A percentile compares a stretch with the other conserved stretches of the same genome.
Conservation (phyloP, 37 sponge, comb jelly and placozoan species). For the Bolinopsis microptera region DNA sequence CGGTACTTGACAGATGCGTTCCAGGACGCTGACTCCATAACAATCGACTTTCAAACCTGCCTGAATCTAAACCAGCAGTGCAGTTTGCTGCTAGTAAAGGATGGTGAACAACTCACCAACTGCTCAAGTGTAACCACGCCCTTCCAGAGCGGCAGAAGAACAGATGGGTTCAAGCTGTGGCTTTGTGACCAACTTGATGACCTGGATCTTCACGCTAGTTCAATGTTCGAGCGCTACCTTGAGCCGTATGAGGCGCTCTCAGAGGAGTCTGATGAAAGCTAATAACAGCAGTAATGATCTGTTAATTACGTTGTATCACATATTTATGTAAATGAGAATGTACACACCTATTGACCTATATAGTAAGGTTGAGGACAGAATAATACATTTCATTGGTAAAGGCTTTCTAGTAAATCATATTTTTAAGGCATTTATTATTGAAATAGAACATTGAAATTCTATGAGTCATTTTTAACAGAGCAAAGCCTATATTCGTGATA, state of each 20-base stretch:
- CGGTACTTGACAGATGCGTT: neutral
- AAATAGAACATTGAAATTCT: no score
- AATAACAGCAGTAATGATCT: no score
- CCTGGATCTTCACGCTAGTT: neutral
- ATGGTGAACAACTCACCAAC: neutral
- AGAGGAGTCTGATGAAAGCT: neutral
- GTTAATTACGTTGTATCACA: no score
- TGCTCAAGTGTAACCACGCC: neutral
- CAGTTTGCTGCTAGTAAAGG: conserved; percentile 53
- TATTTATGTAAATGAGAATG: no score
- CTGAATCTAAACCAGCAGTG: conserved; percentile 78
- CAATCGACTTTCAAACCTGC: conserved; percentile 87
- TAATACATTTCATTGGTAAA: no score
- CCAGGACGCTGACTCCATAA: conserved; percentile 79
- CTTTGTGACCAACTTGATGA: conserved; percentile 57
- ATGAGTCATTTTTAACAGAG: no score
- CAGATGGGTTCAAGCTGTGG: conserved; percentile 63
- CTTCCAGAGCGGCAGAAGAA: conserved; percentile 49
- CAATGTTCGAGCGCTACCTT: neutral
- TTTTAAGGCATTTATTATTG: no score
- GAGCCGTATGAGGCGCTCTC: neutral
- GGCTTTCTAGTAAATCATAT: no score
- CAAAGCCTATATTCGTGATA: no score
- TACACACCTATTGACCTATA: no score
- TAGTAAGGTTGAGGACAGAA: no score